Evolutionary conservation across 1,140 invertebrate genomes (phyloP), one percentile per base, ranked within the genome.

Genomic region (Idris sp.): DNA sequence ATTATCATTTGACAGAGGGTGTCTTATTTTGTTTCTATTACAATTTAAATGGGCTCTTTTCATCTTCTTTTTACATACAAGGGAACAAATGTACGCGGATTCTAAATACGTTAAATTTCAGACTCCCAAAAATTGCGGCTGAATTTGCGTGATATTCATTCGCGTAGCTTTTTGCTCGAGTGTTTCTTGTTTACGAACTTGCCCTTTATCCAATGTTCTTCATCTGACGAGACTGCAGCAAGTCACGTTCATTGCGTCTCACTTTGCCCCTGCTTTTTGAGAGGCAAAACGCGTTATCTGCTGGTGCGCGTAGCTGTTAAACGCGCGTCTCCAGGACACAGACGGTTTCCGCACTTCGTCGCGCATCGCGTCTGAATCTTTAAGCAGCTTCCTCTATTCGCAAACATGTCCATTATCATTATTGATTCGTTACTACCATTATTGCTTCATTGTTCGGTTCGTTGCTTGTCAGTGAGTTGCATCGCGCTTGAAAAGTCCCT

Each of bases 391-490:
- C 46, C 67, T 62, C 33, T 65, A 36, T 54, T 53, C 44, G 46
- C 54, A 71, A 64, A 72, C 67, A 62, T 48, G 61, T 76, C 74
- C 67, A 72, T 76, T 72, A 67, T 72, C 67, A 43, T 76, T 71
- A 76, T 76, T 67, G 74, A 69, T 67, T 72, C 67, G 74, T 72
- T 71, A 59, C 74, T 73, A 53, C 38, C 58, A 69, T 77, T 77
- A 77, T 77, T 77, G 61, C 51, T 68, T 73, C 74, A 73, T 77
- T 73, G 73, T 19, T 22, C 59, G 28, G 54, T 44, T 40, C 26
- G 69, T 16, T 68, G 64, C 36, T 28, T 64, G 68, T 73, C 68
- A 69, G 58, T 49, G 62, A 68, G 43, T 41, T 31, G 56, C 25
- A 67, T 72, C 58, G 35, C 25, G 25, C 13, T 26, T 9, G 8